Evolutionary conservation across 2,888 invertebrate species (phyloP).

Genomic region (Hyppa rectilinea): DNA sequence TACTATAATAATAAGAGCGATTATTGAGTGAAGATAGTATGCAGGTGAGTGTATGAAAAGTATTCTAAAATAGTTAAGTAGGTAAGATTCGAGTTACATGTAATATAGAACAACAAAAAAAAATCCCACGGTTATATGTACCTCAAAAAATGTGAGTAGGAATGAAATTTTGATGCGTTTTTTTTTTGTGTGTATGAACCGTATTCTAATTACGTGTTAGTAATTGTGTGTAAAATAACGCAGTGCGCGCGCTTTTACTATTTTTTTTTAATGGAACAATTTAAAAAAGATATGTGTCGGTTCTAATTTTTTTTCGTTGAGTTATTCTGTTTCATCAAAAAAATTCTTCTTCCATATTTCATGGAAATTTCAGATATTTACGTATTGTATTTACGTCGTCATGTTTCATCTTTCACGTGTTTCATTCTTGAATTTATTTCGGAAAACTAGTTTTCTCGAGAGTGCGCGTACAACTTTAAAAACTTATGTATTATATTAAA

Average conservation of each 20-base stretch:
- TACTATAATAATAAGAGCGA: conserved; percentile 9
- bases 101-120: too few species aligned
- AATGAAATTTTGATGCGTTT: conserved; percentile 11
- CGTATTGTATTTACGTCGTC: conserved; percentile 2
- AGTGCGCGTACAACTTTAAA: conserved; percentile 31
- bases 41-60: conserved; percentile 16
- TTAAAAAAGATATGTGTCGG: too few species aligned
- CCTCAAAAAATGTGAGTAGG: conserved; percentile 11
- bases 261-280: too few species aligned
- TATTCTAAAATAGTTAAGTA: conserved; percentile 29
- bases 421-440: not conserved
- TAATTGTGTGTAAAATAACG: conserved; percentile 24
- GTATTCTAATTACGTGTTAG: conserved; percentile 14
- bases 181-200: conserved; percentile 19
- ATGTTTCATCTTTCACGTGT: not conserved
- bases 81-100: too few species aligned
- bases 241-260: conserved; percentile 43
- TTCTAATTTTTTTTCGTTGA: not conserved
- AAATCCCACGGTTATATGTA: too few species aligned
- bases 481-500: conserved; percentile 31
- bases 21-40: conserved; percentile 15
- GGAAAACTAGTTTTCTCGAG: conserved; percentile 8
- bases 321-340: not conserved
- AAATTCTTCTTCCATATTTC: not conserved
- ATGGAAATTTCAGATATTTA: not conserved